Conservation (phyloP, 2,888 invertebrate genomes). For the Acleris cristana region DNA sequence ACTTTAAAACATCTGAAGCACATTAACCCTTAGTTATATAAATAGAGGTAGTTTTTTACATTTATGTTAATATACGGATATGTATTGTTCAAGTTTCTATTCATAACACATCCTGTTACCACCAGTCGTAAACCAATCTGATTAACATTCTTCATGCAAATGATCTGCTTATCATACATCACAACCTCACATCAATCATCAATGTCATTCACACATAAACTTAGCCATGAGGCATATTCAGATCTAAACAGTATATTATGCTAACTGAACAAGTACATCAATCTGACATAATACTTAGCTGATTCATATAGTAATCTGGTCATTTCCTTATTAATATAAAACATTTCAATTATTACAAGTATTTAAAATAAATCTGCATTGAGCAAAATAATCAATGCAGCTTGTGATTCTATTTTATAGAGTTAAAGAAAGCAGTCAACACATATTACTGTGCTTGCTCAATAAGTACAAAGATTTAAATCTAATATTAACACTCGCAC, state of each 20-base stretch:
- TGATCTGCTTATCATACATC: slow-evolving; percentile 11
- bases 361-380: neutral
- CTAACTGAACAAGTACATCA: slow-evolving; percentile 20
- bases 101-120: neutral
- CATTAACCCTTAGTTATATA: slow-evolving; percentile 15
- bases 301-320: slow-evolving; percentile 27
- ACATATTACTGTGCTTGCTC: slow-evolving; percentile 40
- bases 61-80: slow-evolving; percentile 18
- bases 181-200: slow-evolving; percentile 13
- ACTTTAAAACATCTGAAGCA: slow-evolving; percentile 2
- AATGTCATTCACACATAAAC: neutral
- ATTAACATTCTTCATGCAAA: slow-evolving; percentile 12
- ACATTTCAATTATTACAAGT: neutral
- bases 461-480: slow-evolving; percentile 45
- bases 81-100: slow-evolving; percentile 8
- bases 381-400: slow-evolving; percentile 10
- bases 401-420: neutral
- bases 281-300: slow-evolving; percentile 15
- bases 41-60: slow-evolving; percentile 30
- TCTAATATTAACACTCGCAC: slow-evolving; percentile 28
- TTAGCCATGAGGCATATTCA: slow-evolving; percentile 9
- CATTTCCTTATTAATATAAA: slow-evolving; percentile 9
- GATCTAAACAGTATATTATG: slow-evolving; percentile 22
- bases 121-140: slow-evolving; percentile 10
- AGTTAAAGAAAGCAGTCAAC: slow-evolving; percentile 38